Percentiles rank a stretch among this genome's conserved stretches.
Conservation (phyloP, 2,888 invertebrate genomes). For the Amiota mariae region DNA sequence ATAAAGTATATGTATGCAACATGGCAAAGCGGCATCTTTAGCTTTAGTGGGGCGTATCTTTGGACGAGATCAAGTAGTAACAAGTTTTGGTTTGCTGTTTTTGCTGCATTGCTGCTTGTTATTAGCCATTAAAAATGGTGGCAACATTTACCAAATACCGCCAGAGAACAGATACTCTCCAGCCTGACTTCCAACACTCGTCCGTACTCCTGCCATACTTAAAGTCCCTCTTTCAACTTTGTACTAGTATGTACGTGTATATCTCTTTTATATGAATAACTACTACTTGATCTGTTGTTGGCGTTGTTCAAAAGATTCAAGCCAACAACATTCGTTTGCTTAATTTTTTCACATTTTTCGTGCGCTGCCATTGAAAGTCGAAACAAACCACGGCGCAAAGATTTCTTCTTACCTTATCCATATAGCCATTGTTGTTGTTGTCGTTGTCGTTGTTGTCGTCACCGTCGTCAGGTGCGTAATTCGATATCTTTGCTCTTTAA, state of each 20-base stretch:
- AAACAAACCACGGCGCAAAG: background rate
- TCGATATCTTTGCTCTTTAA: slow-evolving; percentile 71
- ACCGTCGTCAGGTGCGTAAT: slow-evolving; percentile 70
- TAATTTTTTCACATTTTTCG: slow-evolving; percentile 28
- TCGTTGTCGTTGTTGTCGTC: slow-evolving; percentile 22
- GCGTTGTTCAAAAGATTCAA: background rate
- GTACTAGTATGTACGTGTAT: too few species aligned
- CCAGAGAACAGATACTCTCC: background rate
- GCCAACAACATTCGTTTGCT: slow-evolving; percentile 12
- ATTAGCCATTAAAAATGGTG: slow-evolving; percentile 56
- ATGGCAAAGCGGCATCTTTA: slow-evolving; percentile 19
- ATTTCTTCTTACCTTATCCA: background rate
- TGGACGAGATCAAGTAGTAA: background rate
- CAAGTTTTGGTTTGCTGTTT: slow-evolving; percentile 9
- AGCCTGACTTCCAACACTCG: background rate
- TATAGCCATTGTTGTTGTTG: slow-evolving; percentile 34
- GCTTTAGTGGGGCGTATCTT: slow-evolving; percentile 4
- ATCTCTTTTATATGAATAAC: background rate
- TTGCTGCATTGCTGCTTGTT: slow-evolving; percentile 44
- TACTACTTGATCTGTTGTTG: slow-evolving; percentile 2
- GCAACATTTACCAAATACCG: slow-evolving; percentile 42
- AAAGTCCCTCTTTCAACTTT: background rate
- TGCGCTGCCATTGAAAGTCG: slow-evolving; percentile 31
- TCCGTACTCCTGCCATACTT: background rate
- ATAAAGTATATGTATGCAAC: slow-evolving; percentile 66